Evolutionary conservation across 2,113 vertebrate genomes (phyloP), one percentile per base, ranked within the genome.

Genomic region (Sander vitreus): DNA sequence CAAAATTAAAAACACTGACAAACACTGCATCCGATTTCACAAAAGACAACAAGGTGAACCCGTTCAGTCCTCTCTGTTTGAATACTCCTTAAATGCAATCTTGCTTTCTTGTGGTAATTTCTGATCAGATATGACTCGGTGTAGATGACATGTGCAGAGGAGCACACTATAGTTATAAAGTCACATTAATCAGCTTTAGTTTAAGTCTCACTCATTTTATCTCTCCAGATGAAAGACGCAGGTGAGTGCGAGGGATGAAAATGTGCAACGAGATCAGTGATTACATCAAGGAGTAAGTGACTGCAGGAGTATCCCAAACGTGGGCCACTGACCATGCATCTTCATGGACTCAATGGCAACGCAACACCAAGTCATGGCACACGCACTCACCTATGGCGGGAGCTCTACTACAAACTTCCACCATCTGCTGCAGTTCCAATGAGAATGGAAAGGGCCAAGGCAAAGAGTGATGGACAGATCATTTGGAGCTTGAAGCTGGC

Each of bases 401-500:
- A 88, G 93, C 91, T 93, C 93, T 93, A 95, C 80, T 95, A 96
- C 94, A 95, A 91, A 95, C 92, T 89, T 95, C 95, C 94, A 95
- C 84, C 95, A 95, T 95, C 95, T 95, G 95, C 95, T 95, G 94
- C 95, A 93, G 94, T 95, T 95, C 93, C 94, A 84, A 75, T 77
- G 89, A 85, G 83, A 87, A 80, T 25, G 81, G 70, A 74, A 73
- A 74, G 65, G 87, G 91, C 89, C 92, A 92, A 93, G 93, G 93
- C 89, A 94, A 91, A 95, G 92, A 95, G 91, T 92, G 90, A 93
- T 87, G 91, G 75, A 95, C 90, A 95, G 86, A 89, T 96, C 93
- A 95, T 85, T 91, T 25, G 65, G 78, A 92, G 85, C 79, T 81
- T 68, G 77, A 88, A 62, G 67, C 80, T 84, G 66, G 73, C 84